Percentiles rank a stretch among this genome's conserved stretches.
These are phyloP conservation scores for Ochlodes sylvanus DNA, from an alignment of 2,888 invertebrate genomes.

Conservation along the genomic window DNA sequence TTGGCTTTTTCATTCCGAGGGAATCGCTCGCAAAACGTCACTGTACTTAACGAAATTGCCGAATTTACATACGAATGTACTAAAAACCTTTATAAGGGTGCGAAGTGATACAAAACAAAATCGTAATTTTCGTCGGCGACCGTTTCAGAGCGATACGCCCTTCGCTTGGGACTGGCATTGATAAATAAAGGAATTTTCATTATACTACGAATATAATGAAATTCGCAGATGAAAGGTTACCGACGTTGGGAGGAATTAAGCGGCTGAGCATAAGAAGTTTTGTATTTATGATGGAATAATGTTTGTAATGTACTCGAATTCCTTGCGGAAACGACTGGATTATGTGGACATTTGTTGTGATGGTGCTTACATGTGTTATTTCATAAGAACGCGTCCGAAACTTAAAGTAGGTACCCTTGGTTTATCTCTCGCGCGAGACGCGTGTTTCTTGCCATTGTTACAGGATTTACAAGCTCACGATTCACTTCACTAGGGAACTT, in stretches of 20 bases:
- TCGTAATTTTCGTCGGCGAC: constrained; percentile 43
- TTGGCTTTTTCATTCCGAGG: constrained; percentile 22
- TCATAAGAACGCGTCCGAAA: too few species aligned
- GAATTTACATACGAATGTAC: constrained; percentile 48
- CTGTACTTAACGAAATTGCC: constrained; percentile 46
- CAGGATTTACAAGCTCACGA: too few species aligned
- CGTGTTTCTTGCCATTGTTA: too few species aligned
- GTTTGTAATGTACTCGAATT: too few species aligned
- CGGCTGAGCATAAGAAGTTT: neutral
- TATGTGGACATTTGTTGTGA: too few species aligned
- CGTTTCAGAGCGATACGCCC: constrained; percentile 7
- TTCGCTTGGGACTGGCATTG: constrained; percentile 1
- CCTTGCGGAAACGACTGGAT: too few species aligned
- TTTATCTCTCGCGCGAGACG: too few species aligned
- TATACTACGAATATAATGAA: constrained; percentile 2
- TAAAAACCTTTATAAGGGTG: constrained; percentile 46
- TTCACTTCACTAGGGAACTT: too few species aligned
- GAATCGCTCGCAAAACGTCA: constrained; percentile 26
- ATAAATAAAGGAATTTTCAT: constrained; percentile 6
- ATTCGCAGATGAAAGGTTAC: neutral
- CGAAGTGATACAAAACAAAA: constrained; percentile 47
- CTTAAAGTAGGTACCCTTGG: too few species aligned
- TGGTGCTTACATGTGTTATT: too few species aligned
- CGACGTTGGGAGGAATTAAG: neutral
- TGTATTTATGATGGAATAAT: neutral